These are phyloP conservation scores for Cephus rjabovi DNA, from an alignment of 2,888 invertebrate genomes.

Conservation along the genomic window DNA sequence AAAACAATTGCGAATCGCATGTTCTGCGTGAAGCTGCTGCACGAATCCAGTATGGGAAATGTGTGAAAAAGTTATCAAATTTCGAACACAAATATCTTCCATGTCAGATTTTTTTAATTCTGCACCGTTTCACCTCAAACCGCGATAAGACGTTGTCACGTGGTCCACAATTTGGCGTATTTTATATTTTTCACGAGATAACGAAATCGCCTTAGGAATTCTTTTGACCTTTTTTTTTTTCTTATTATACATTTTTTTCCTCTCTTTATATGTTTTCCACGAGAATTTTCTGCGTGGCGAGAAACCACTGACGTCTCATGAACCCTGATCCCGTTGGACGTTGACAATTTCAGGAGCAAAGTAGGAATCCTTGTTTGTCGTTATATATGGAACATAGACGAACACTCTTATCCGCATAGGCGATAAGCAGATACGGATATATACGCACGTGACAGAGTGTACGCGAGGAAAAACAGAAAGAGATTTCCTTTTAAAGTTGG, in stretches of 20 bases:
- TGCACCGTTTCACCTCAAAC: no score
- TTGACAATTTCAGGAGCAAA: background rate
- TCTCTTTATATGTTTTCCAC: background rate
- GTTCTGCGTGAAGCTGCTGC: no score
- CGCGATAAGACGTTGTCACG: no score
- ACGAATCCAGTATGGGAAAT: no score
- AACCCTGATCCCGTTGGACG: background rate
- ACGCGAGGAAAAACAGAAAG: background rate
- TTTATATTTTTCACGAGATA: background rate
- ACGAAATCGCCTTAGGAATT: background rate
- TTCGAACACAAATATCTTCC: no score
- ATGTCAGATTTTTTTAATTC: no score
- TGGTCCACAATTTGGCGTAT: background rate
- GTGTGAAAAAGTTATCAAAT: no score
- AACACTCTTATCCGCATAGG: background rate
- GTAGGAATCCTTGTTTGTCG: background rate
- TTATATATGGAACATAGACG: background rate
- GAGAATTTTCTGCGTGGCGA: background rate
- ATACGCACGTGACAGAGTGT: background rate
- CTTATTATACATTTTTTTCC: background rate
- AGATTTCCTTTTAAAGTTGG: slow-evolving; percentile 29
- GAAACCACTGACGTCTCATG: background rate
- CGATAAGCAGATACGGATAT: background rate
- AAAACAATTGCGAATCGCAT: no score
- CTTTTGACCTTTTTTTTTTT: background rate